Conservation (phyloP, 2,797 vertebrate genomes). For the Sebastolobus alascanus region DNA sequence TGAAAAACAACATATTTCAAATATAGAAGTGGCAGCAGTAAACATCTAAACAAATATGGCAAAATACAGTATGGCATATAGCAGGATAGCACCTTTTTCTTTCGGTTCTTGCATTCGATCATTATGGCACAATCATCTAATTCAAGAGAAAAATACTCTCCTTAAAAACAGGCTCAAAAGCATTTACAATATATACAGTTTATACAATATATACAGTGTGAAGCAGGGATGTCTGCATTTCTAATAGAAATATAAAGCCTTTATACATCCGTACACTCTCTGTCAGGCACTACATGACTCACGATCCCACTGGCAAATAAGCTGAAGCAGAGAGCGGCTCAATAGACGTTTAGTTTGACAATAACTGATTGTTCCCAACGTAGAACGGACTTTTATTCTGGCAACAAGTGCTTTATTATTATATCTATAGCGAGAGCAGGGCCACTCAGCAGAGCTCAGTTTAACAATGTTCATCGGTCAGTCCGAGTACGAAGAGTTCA, state of each 20-base stretch:
- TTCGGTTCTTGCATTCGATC: conserved; percentile 36
- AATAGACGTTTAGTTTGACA: conserved; percentile 20
- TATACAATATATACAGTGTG: conserved; percentile 34
- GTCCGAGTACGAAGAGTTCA: neutral
- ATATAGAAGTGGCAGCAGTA: conserved; percentile 16
- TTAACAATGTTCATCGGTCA: neutral
- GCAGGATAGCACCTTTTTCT: conserved; percentile 52
- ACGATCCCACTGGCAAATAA: too few species aligned
- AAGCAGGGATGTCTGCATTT: conserved; percentile 19
- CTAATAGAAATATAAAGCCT: conserved; percentile 64
- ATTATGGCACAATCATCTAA: conserved; percentile 53
- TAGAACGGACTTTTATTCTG: conserved; percentile 30
- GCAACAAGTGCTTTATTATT: conserved; percentile 47
- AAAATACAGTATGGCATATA: conserved; percentile 15
- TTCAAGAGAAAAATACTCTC: conserved; percentile 62
- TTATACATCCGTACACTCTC: conserved; percentile 12
- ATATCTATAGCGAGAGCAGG: neutral
- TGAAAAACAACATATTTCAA: conserved; percentile 8
- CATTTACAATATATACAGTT: conserved; percentile 54
- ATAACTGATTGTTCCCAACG: conserved; percentile 38
- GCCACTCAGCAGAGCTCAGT: neutral
- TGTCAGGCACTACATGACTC: conserved; percentile 34
- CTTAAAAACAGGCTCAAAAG: conserved; percentile 52
- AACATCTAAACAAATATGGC: conserved; percentile 41
- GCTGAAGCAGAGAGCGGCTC: conserved; percentile 31